phyloP scores from a whole-genome alignment of 2,113 vertebrate genomes.

The Xenus cinereus region DNA sequence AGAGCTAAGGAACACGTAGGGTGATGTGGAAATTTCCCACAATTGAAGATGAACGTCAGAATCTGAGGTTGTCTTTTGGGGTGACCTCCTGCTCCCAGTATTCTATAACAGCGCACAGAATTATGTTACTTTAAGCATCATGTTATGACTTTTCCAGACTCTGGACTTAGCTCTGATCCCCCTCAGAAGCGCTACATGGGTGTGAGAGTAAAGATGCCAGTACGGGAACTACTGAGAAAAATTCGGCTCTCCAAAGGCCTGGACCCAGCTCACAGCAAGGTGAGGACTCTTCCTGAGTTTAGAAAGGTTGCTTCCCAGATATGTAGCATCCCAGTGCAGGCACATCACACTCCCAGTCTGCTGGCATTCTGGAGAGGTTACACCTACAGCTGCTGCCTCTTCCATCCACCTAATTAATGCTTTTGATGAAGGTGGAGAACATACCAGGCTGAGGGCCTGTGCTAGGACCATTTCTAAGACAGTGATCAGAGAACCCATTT shows the following conservation, averaged over 20 bases:
- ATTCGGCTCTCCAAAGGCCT: constrained; percentile 75
- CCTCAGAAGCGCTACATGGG: constrained; percentile 79
- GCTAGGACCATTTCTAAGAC: neutral
- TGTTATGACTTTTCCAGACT: constrained; percentile 56
- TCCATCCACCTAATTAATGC: neutral
- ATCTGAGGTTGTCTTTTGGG: neutral
- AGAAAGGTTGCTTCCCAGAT: neutral
- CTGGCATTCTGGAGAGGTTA: neutral
- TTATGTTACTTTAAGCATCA: neutral
- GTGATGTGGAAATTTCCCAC: neutral
- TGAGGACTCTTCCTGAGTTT: neutral
- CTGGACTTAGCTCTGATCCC: neutral
- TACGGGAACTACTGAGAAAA: constrained; percentile 81
- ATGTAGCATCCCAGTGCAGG: neutral
- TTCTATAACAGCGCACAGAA: neutral
- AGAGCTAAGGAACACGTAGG: neutral
- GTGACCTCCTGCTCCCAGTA: neutral
- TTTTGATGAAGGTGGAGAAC: neutral
- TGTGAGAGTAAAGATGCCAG: constrained; percentile 85
- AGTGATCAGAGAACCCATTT: neutral
- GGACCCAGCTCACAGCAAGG: constrained; percentile 65
- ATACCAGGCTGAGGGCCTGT: neutral
- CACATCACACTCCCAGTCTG: too few species aligned
- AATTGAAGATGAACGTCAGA: fast-evolving
- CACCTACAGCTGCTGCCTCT: neutral